Conservation (phyloP, 2,113 vertebrate species). For the Dasyprocta punctata region DNA sequence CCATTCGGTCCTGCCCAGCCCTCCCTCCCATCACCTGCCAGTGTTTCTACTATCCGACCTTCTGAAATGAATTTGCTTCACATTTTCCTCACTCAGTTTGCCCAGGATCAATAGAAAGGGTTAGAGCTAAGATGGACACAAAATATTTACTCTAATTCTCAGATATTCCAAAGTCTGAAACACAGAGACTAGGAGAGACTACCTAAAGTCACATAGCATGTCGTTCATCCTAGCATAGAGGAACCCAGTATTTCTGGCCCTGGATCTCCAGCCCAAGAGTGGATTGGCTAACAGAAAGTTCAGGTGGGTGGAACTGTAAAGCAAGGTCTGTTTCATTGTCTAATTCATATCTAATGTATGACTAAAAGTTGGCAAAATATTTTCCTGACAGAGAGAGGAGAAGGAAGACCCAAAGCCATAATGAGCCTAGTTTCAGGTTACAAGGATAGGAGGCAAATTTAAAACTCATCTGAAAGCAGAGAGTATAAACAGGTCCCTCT, state of each 20-base stretch:
- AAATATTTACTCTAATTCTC: neutral
- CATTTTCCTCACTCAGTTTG: neutral
- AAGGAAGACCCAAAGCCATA: neutral
- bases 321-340: neutral
- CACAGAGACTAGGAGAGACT: neutral
- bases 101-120: neutral
- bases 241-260: neutral
- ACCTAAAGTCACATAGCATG: neutral
- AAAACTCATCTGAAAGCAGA: neutral
- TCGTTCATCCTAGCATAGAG: neutral
- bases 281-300: neutral
- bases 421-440: neutral
- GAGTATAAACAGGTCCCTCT: neutral
- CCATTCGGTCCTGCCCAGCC: no score
- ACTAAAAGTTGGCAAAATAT: neutral
- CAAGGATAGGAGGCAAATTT: neutral
- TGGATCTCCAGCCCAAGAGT: neutral
- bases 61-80: neutral
- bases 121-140: neutral
- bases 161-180: neutral
- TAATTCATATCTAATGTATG: neutral
- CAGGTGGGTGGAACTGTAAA: neutral
- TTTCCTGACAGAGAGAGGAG: neutral
- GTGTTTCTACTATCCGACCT: neutral
- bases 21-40: neutral